These are phyloP conservation scores for Sebastiscus albofasciatus DNA, from an alignment of 2,797 vertebrate genomes.

Conservation along the genomic window DNA sequence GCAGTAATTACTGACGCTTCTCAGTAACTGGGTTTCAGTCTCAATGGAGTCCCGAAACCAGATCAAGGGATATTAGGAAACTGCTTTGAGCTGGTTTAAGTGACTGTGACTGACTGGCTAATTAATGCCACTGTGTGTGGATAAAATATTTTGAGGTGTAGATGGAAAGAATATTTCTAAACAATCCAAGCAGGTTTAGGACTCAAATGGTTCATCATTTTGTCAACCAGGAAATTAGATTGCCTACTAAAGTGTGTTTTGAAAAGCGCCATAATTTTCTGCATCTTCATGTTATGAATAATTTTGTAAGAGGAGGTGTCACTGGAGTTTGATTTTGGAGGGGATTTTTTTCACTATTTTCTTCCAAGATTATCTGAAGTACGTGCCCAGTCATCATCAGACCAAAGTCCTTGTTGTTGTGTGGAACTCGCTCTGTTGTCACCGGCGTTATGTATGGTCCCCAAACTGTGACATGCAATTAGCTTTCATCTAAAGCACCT, in stretches of 20 bases:
- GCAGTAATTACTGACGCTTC: conserved; percentile 73
- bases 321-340: neutral
- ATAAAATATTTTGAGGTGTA: neutral
- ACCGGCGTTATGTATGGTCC: conserved; percentile 44
- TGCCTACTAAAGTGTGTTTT: neutral
- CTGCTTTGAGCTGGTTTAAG: conserved; percentile 56
- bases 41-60: conserved; percentile 62
- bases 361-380: conserved; percentile 35
- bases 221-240: conserved; percentile 18
- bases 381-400: conserved; percentile 33
- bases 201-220: neutral
- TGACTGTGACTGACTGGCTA: conserved; percentile 58
- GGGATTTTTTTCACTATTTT: conserved; percentile 26
- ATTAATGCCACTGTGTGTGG: conserved; percentile 21
- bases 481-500: conserved; percentile 81
- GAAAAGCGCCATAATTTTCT: conserved; percentile 13
- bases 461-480: conserved; percentile 78
- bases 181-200: conserved; percentile 8
- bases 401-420: conserved; percentile 46
- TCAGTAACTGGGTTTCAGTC: conserved; percentile 64
- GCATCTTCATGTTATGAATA: conserved; percentile 28
- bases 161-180: conserved; percentile 13
- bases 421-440: conserved; percentile 58
- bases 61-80: conserved; percentile 64
- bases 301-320: conserved; percentile 24